Evolutionary conservation across 2,888 invertebrate species (phyloP), one percentile per base, ranked within the genome.

Genomic region (Zele albiditarsus): DNA sequence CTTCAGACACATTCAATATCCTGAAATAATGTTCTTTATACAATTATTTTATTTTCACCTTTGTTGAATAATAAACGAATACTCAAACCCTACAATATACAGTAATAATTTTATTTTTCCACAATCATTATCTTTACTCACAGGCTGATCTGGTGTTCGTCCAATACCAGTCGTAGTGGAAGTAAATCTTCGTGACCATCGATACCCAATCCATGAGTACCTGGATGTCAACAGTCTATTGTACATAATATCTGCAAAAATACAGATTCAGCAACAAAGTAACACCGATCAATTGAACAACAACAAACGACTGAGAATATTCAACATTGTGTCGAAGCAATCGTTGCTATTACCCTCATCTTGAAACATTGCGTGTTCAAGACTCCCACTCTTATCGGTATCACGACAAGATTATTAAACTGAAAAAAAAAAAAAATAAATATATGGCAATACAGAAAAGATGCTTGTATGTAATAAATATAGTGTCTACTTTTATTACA

Each of bases 91-190:
- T n/a, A n/a, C n/a, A n/a, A n/a, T n/a, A n/a, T n/a, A n/a, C n/a
- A n/a, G n/a, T n/a, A n/a, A n/a, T n/a, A n/a, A n/a, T 12, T 12
- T 38, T 25, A 1, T 6, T 2, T 23, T n/a, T 57, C 16, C 57
- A 23, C 16, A 16, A n/a, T 60, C 1, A 8, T 38, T 25, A 27
- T 60, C 16, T n/a, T n/a, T 57, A 87, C 89, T 81, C 87, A 90
- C 90, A 76, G 85, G 82, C 77, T 87, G 87, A 65, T 85, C 77
- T 77, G 86, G 87, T 12, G 89, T 86, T 33, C 87, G 76, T 87
- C 88, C 87, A 66, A 87, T 78, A 62, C 87, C 86, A 16, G 85
- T 82, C 2, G 87, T 84, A 66, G 88, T 89, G 67, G 88, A 90
- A 38, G 79, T 80, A 73, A 81, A 76, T 75, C 81, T 80, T 31